Percentiles rank a stretch among this genome's conserved stretches.
Conservation (phyloP, 2,113 vertebrate genomes). For the Orientallactaga bullata region DNA sequence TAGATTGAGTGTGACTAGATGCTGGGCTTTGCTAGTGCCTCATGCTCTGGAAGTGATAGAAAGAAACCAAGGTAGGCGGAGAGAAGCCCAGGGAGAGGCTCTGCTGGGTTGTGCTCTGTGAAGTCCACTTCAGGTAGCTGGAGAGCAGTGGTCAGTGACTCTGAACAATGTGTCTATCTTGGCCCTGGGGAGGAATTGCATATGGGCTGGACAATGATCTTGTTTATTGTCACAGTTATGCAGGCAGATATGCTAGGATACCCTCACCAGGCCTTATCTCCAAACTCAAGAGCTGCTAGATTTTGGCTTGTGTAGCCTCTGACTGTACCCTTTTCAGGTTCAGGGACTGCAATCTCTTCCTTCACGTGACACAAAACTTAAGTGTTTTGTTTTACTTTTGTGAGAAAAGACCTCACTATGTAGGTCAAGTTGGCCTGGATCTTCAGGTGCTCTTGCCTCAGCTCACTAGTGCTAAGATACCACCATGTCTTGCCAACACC, state of each 20-base stretch:
- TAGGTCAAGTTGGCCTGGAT: too few species aligned
- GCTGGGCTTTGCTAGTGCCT: neutral
- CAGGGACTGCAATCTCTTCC: too few species aligned
- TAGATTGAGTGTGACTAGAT: neutral
- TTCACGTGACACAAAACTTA: neutral
- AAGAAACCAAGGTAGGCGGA: neutral
- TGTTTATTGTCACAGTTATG: neutral
- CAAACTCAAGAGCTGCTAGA: neutral
- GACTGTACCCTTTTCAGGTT: neutral
- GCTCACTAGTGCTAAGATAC: too few species aligned
- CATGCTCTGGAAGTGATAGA: neutral
- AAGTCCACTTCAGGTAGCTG: neutral
- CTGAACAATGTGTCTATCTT: neutral
- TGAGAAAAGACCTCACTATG: too few species aligned
- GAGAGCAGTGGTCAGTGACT: neutral
- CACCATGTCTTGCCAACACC: neutral
- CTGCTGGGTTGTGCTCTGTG: rapidly evolving
- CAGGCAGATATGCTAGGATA: neutral
- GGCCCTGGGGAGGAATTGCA: rapidly evolving
- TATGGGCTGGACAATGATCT: too few species aligned
- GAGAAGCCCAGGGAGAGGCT: neutral
- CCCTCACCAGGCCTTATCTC: neutral
- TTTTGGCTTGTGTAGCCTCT: neutral
- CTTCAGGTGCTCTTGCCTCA: too few species aligned
- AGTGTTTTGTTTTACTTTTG: too few species aligned